phyloP scores from a whole-genome alignment of 2,113 vertebrate species.

The Tachysurus vachellii region DNA sequence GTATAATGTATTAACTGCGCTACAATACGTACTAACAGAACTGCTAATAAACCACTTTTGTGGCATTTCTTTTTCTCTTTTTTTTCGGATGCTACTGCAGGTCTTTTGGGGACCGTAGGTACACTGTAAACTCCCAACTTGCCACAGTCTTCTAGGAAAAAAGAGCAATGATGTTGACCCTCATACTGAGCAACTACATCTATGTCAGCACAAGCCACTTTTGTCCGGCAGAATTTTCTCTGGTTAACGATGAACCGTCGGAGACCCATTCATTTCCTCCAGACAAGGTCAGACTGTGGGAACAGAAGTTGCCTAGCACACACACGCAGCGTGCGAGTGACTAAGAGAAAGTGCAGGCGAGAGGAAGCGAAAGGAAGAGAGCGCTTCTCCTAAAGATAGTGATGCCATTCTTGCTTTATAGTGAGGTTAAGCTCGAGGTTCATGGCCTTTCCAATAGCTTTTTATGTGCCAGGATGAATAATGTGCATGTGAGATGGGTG shows the following conservation, averaged over 20 bases:
- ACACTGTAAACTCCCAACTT: slow-evolving; percentile 51
- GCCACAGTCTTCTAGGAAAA: slow-evolving; percentile 59
- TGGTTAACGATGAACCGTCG: slow-evolving; percentile 78
- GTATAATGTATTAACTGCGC: slow-evolving; percentile 10
- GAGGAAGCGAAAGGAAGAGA: background rate
- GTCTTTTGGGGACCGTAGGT: slow-evolving; percentile 41
- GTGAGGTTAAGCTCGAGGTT: background rate
- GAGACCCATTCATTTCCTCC: slow-evolving; percentile 80
- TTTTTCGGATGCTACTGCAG: background rate
- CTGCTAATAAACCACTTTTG: slow-evolving; percentile 11
- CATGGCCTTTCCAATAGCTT: background rate
- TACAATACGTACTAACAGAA: slow-evolving; percentile 26
- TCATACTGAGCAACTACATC: slow-evolving; percentile 78
- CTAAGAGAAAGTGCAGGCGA: slow-evolving; percentile 44
- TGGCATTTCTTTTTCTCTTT: background rate
- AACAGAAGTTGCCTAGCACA: slow-evolving; percentile 73
- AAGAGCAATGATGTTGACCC: slow-evolving; percentile 84
- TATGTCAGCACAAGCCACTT: slow-evolving; percentile 73
- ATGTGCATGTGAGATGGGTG: background rate
- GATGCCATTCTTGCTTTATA: slow-evolving; percentile 13
- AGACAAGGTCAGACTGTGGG: slow-evolving; percentile 80
- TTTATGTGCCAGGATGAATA: slow-evolving; percentile 18
- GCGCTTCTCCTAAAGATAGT: slow-evolving; percentile 14
- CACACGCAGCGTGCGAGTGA: slow-evolving; percentile 61
- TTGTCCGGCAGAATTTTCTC: slow-evolving; percentile 60